These are phyloP conservation scores for Leptopilina syphax DNA, from an alignment of 2,888 invertebrate species.

Conservation along the genomic window DNA sequence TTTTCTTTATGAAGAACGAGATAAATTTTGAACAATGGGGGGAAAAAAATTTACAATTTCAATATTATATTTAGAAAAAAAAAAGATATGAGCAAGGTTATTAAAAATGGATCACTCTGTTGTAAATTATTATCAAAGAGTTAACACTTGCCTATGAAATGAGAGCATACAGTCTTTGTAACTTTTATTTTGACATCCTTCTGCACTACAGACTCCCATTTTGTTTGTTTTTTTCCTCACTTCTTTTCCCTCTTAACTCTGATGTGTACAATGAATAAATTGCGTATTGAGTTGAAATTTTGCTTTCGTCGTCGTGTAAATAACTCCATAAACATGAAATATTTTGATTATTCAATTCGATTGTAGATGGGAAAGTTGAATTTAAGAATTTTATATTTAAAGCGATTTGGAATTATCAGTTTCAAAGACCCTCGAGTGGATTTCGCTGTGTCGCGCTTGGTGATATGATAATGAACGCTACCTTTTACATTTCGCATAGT, in stretches of 20 bases:
- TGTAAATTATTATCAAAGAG: background rate
- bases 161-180: slow-evolving; percentile 40
- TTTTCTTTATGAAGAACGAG: too few relatives aligned
- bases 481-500: slow-evolving; percentile 4
- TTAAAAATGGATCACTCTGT: background rate
- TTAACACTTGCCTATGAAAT: slow-evolving; percentile 29
- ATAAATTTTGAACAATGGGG: too few relatives aligned
- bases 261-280: background rate
- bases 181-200: slow-evolving; percentile 37
- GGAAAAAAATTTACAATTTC: background rate
- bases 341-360: background rate
- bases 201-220: slow-evolving; percentile 38
- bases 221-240: background rate
- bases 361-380: slow-evolving; percentile 16
- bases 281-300: slow-evolving; percentile 18
- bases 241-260: background rate
- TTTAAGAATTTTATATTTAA: background rate
- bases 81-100: background rate
- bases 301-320: slow-evolving; percentile 26
- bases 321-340: slow-evolving; percentile 25
- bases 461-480: background rate
- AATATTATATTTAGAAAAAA: background rate
- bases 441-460: background rate
- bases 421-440: background rate
- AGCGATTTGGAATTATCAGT: too few relatives aligned